Evolutionary conservation across 2,888 invertebrate species (phyloP).

Genomic region (Ellobium chinense): DNA sequence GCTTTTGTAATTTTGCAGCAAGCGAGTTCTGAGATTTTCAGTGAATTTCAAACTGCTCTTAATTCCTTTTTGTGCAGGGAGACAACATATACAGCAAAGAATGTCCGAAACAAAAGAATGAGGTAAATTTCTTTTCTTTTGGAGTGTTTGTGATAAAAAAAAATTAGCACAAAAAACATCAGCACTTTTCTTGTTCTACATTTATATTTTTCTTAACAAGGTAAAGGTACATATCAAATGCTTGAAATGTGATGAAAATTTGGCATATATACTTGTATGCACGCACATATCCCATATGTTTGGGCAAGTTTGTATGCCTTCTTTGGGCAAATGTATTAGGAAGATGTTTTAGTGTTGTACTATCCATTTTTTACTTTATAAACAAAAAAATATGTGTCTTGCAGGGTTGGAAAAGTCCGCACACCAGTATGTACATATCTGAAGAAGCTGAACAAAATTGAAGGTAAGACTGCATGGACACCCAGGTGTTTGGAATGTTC

Average conservation of each 20-base stretch:
- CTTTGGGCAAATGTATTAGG: not conserved
- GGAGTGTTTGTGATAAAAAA: no score
- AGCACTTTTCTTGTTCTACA: not conserved
- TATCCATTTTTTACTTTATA: no score
- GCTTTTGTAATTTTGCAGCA: no score
- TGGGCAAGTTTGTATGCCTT: no score
- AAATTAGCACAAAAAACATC: not conserved
- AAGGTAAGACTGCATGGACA: no score
- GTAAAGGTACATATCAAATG: not conserved
- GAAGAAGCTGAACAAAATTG: constrained; percentile 90
- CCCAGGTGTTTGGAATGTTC: no score
- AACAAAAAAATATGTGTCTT: no score
- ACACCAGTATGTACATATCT: constrained; percentile 96
- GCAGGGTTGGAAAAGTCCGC: constrained; percentile 85
- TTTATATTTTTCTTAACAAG: not conserved
- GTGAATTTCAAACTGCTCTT: no score
- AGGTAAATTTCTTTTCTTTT: constrained; percentile 79
- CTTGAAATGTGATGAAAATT: no score
- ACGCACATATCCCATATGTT: no score
- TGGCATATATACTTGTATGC: no score
- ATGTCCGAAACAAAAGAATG: constrained; percentile 83
- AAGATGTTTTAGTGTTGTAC: not conserved
- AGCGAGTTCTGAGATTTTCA: no score
- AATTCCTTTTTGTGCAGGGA: constrained; percentile 77
- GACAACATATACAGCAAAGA: constrained; percentile 86